Base-by-base conservation (phyloP, 2,113 vertebrate species). In the Kryptolebias marmoratus region DNA sequence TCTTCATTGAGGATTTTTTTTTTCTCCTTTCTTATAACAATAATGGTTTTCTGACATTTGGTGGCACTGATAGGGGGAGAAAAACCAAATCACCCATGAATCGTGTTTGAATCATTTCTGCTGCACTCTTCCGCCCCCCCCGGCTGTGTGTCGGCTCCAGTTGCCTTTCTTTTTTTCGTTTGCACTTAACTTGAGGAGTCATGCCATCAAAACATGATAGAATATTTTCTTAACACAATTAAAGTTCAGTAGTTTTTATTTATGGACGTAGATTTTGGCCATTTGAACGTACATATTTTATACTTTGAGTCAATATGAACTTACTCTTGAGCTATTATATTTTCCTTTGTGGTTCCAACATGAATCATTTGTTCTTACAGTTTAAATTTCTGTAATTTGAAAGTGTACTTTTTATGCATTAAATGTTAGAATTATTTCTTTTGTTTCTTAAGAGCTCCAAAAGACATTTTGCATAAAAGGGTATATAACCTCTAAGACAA, bases 131-230 rank as follows among this genome's bases (percentile, higher is more conserved):
- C 8, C 8, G 5, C 10, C 5, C 39, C 22, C 22, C 22, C 22
- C 22, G 22, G 22, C 4, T 70, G 67, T 85, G 81, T 80, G 39
- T 42, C 39, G 10, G 63, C 64, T 68, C 54, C 22, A 62, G 68
- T 68, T 83, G 79, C 69, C 74, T 87, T 77, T 75, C 28, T 78
- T 71, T 76, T 22, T 57, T 73, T 85, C 28, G 64, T 82, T 91
- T 90, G 79, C 87, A 84, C 87, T 85, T 71, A 66, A 85, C 85
- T 85, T 77, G 57, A 82, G 53, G 52, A 73, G 71, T 39, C 13
- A 47, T 82, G 58, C 64, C 77, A 76, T 77, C 62, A 44, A 27
- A 64, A 73, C 45, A 39, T 32, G 27, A 73, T 63, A 72, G 65
- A 8, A 56, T 48, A 54, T 53, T 70, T 83, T 80, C 13, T 61